Evolutionary conservation across 2,797 vertebrate species (phyloP).

Genomic region (Neosilurus hyrtlii): DNA sequence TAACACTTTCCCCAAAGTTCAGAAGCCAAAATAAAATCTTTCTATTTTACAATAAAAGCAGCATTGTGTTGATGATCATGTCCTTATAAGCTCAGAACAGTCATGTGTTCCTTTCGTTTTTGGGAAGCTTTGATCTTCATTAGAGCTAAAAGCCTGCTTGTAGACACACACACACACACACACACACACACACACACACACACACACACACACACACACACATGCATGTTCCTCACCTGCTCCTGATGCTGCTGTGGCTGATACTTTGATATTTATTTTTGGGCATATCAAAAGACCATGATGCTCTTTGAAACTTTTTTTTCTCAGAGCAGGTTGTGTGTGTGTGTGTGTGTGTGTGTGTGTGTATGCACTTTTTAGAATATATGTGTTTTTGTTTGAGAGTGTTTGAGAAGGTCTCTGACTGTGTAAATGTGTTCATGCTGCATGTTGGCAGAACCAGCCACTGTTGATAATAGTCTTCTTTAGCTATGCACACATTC

Average conservation of each 20-base stretch:
- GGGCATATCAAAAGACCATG: constrained; percentile 53
- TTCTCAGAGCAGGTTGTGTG: constrained; percentile 24
- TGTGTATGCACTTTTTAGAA: neutral
- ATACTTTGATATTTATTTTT: constrained; percentile 48
- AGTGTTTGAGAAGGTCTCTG: neutral
- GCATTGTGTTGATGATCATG: neutral
- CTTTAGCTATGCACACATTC: constrained; percentile 23
- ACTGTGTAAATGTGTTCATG: constrained; percentile 1
- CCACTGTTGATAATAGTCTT: constrained; percentile 35
- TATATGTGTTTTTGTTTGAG: neutral
- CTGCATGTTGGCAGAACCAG: constrained; percentile 23
- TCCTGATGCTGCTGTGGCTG: constrained; percentile 30
- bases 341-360: neutral
- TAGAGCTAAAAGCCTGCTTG: neutral
- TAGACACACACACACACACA: constrained; percentile 6
- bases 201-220: constrained; percentile 9
- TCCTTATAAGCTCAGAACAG: neutral
- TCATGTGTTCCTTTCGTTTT: neutral
- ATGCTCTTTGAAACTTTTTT: constrained; percentile 50
- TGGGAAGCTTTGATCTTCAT: neutral
- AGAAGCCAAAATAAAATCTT: neutral
- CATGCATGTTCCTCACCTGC: constrained; percentile 4
- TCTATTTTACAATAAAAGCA: neutral
- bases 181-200: constrained; percentile 26
- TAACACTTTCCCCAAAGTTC: neutral